A percentile compares a stretch with the other conserved stretches of the same genome.
Conservation (phyloP, 2,797 vertebrate species). For the Babyrousa celebensis region DNA sequence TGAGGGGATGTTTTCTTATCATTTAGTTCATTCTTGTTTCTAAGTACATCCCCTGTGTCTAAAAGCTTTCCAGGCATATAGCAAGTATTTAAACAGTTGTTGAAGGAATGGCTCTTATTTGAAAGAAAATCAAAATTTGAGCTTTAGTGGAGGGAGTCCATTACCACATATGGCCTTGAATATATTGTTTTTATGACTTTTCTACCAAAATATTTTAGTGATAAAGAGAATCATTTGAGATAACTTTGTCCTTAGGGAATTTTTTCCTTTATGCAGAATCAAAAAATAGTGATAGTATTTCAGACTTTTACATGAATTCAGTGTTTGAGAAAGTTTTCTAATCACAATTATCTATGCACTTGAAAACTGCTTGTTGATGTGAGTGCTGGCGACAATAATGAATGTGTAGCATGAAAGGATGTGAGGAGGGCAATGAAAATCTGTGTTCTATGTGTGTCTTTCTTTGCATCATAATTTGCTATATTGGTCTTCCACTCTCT, state of each 20-base stretch:
- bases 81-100: not conserved
- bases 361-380: not conserved
- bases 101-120: not conserved
- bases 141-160: not conserved
- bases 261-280: not conserved
- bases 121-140: not conserved
- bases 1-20: not conserved
- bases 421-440: not conserved
- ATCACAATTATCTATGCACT: not conserved
- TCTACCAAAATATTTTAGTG: not conserved
- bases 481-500: not conserved
- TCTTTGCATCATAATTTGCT: not conserved
- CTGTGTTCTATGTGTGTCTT: not conserved
- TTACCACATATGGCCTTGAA: not conserved
- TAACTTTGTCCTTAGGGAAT: not conserved
- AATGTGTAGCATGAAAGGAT: rapidly evolving
- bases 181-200: not conserved
- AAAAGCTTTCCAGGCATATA: not conserved
- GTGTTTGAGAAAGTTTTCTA: not conserved
- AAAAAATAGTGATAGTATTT: not conserved
- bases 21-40: not conserved
- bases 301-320: not conserved
- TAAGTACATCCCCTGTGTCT: not conserved
- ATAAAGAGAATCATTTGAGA: not conserved
- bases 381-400: not conserved